phyloP scores from a whole-genome alignment of 1,140 invertebrate species.

The Megalonaias nervosa region DNA sequence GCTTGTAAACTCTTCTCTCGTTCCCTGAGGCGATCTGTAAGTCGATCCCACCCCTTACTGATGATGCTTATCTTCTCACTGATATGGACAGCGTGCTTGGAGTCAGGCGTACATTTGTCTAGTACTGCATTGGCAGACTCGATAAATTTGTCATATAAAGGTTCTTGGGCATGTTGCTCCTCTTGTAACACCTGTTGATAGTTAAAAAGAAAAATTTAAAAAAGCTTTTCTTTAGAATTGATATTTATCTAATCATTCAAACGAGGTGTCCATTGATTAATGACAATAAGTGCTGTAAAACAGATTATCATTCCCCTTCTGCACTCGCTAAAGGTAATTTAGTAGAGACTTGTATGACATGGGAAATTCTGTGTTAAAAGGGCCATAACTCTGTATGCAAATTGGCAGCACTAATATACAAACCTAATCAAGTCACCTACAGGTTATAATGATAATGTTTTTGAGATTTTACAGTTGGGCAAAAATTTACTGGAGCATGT shows the following conservation, averaged over 20 bases:
- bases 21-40: conserved; percentile 60
- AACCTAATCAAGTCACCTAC: too few relatives aligned
- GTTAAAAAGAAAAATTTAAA: conserved; percentile 9
- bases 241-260: neutral
- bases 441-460: too few relatives aligned
- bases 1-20: conserved; percentile 58
- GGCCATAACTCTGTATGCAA: too few relatives aligned
- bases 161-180: conserved; percentile 92
- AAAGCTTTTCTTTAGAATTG: neutral
- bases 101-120: conserved; percentile 79
- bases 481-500: too few relatives aligned
- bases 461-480: too few relatives aligned
- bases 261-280: too few relatives aligned
- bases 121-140: conserved; percentile 85
- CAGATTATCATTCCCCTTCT: too few relatives aligned
- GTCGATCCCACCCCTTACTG: conserved; percentile 74
- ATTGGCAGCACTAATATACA: too few relatives aligned
- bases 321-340: too few relatives aligned
- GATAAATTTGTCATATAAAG: conserved; percentile 88
- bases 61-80: conserved; percentile 74
- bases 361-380: too few relatives aligned
- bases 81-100: conserved; percentile 82
- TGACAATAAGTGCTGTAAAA: too few relatives aligned
- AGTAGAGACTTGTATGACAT: too few relatives aligned
- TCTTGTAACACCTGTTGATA: conserved; percentile 87